Conservation (phyloP, 37 sponge, comb jelly and placozoan genomes). For the Halisarca cf. caerulea region DNA sequence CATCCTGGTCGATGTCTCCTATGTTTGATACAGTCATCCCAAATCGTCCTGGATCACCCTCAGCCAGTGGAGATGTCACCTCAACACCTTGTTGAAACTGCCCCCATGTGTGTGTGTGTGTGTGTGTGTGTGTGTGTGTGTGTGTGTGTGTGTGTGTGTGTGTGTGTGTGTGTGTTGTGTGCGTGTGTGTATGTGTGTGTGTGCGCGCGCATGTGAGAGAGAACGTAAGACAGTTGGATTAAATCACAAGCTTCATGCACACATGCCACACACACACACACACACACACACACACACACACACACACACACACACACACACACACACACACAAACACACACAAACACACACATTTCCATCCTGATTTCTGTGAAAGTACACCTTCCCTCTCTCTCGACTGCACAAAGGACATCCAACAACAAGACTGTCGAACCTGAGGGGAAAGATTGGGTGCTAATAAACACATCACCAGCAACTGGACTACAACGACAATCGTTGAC, state of each 20-base stretch:
- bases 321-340: slow-evolving; percentile 15
- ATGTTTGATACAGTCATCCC: slow-evolving; percentile 54
- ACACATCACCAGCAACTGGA: neutral
- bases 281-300: too few species aligned
- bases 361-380: slow-evolving; percentile 37
- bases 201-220: too few species aligned
- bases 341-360: neutral
- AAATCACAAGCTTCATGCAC: too few species aligned
- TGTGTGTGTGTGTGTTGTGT: neutral
- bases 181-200: neutral
- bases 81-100: slow-evolving; percentile 12
- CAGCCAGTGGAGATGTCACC: neutral
- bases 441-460: too few species aligned
- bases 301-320: too few species aligned
- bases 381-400: slow-evolving; percentile 49
- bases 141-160: too few species aligned
- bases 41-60: slow-evolving; percentile 39
- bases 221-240: too few species aligned
- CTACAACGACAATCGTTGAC: too few species aligned
- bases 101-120: neutral
- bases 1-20: slow-evolving; percentile 73
- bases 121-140: too few species aligned
- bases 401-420: slow-evolving; percentile 82
- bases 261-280: neutral
- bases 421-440: slow-evolving; percentile 54